Evolutionary conservation across 2,113 vertebrate species (phyloP), one percentile per base, ranked within the genome.

Genomic region (Glaucidium brasilianum): DNA sequence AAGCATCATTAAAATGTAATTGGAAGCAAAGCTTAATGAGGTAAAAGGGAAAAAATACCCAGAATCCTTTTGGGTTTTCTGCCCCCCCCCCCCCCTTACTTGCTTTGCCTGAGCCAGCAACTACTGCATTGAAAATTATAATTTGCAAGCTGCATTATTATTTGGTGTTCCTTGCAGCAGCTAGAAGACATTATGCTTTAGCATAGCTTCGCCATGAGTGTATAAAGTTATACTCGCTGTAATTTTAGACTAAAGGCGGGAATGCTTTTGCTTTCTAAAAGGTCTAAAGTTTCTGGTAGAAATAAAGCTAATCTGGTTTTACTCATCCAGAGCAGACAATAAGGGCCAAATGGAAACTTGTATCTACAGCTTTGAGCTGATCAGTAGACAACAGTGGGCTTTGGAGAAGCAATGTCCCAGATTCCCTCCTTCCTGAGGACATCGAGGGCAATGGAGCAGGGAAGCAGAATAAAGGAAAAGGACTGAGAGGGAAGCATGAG

Each of bases 1-100:
- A 98, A 97, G 97, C 95, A 97, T 98, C 98, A 98, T 98, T 98
- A 98, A 98, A 98, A 98, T 77, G 55, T 97, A 98, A 98, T 98
- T 98, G 97, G 97, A 97, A 98, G 96, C 97, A 97, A 97, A 96
- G 96, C 97, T 98, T 98, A 98, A 98, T 98, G 98, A 98, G 95
- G 96, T 97, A 98, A 96, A 94, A 97, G 96, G 88, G 79, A 78
- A 96, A 97, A 96, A 96, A 69, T 94, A 92, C 94, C 94, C 94
- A 96, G 67, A 67, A 91, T 94, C 67, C 97, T 96, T 97, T 49
- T 50, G 59, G 37, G n/a, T 66, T 86, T 58, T 81, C 59, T 74
- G 17, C 32, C 21, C 13, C 39, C 53, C 22, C 19, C 1, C 21
- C 29, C 23, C 29, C 39, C 10, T 64, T 22, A 8, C 34, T 45